Evolutionary conservation across 2,797 vertebrate species (phyloP).

Genomic region (Crocidura indochinensis): DNA sequence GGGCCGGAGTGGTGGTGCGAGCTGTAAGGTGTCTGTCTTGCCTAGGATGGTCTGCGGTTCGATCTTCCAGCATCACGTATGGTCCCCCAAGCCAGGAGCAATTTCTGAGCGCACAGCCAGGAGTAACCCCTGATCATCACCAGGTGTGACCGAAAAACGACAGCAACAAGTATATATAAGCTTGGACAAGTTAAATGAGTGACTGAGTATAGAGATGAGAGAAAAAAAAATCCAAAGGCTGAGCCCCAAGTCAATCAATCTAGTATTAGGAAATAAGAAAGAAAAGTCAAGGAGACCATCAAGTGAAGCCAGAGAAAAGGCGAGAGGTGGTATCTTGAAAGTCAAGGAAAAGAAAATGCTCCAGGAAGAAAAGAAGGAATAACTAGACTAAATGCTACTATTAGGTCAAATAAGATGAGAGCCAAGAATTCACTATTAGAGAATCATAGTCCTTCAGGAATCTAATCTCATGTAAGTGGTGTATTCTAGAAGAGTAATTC

Average conservation of each 20-base stretch:
- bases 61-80: no score
- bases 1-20: no score
- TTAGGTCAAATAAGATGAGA: constrained; percentile 17
- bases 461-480: constrained; percentile 31
- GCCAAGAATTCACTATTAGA: neutral
- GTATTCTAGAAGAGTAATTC: constrained; percentile 42
- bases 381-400: constrained; percentile 5
- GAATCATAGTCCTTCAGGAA: constrained; percentile 35
- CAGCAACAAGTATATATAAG: no score
- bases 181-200: constrained; percentile 41
- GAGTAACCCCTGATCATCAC: neutral
- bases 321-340: constrained; percentile 7
- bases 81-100: no score
- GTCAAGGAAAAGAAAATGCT: constrained; percentile 35
- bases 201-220: constrained; percentile 13
- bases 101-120: no score
- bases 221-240: constrained; percentile 26
- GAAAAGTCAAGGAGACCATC: constrained; percentile 31
- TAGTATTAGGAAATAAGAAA: constrained; percentile 61
- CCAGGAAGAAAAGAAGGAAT: neutral
- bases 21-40: no score
- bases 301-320: constrained; percentile 47
- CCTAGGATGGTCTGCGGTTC: no score
- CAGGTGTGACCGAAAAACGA: no score
- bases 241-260: constrained; percentile 12